Conservation (phyloP, 2,797 vertebrate species). For the Epinephelus malabaricus region DNA sequence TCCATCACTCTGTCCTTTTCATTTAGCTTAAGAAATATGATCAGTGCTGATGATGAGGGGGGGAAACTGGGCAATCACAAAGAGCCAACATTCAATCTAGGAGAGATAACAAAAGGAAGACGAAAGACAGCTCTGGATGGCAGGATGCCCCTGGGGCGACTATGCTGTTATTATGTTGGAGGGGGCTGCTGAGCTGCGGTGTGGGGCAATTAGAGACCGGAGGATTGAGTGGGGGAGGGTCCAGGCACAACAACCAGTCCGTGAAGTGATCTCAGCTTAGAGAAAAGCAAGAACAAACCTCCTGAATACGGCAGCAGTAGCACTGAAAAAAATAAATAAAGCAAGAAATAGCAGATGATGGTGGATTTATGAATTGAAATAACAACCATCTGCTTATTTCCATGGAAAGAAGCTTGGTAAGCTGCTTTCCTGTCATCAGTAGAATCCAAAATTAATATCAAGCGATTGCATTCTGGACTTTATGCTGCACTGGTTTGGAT, state of each 20-base stretch:
- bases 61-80: slow-evolving; percentile 61
- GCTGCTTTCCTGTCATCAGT: slow-evolving; percentile 53
- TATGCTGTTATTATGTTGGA: slow-evolving; percentile 81
- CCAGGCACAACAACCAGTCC: slow-evolving; percentile 63
- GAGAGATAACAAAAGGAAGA: slow-evolving; percentile 76
- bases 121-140: slow-evolving; percentile 73
- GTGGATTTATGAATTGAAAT: slow-evolving; percentile 51
- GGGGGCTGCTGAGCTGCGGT: slow-evolving; percentile 74
- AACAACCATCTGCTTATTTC: slow-evolving; percentile 60
- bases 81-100: slow-evolving; percentile 75
- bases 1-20: slow-evolving; percentile 42
- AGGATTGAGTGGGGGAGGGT: slow-evolving; percentile 76
- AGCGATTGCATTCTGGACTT: slow-evolving; percentile 33
- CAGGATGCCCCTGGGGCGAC: slow-evolving; percentile 74
- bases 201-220: slow-evolving; percentile 79
- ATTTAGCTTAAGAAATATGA: slow-evolving; percentile 65
- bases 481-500: slow-evolving; percentile 49
- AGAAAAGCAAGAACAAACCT: slow-evolving; percentile 45
- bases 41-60: slow-evolving; percentile 59
- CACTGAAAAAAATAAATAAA: slow-evolving; percentile 9
- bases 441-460: slow-evolving; percentile 43
- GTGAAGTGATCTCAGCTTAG: slow-evolving; percentile 53
- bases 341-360: slow-evolving; percentile 38
- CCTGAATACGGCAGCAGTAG: slow-evolving; percentile 20
- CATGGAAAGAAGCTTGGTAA: slow-evolving; percentile 46